Evolutionary conservation across 1,140 invertebrate species (phyloP), one percentile per base, ranked within the genome.

Genomic region (Callitettix versicolor): DNA sequence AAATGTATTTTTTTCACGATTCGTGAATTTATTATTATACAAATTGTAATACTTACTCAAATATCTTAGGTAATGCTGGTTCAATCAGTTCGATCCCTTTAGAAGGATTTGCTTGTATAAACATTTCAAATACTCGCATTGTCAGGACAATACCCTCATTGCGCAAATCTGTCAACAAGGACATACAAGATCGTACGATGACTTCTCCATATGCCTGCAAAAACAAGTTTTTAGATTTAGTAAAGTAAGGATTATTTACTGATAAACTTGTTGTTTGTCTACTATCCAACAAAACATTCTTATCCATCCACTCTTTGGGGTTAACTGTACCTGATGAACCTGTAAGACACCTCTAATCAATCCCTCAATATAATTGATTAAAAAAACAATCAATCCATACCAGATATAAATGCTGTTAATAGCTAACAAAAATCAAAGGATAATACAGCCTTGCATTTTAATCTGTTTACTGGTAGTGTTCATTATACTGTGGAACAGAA

Each of bases 111-210:
- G 80, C 79, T 62, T 77, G 76, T 3, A 91, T 65, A 63, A 82
- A 84, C 12, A 78, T 77, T 64, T 88, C 85, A 1, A 87, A 77
- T 59, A 91, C 76, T 64, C 80, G 76, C 60, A 92, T 70, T 21
- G 86, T 76, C 57, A 83, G 74, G 1, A 85, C 73, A 43, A 88
- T 73, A n/a, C 86, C 89, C 64, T 93, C 88, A 1, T 78, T 74
- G 53, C 81, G 75, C 67, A 94, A 77, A 70, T 95, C 91, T 41
- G 77, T 77, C 44, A 94, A 69, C 64, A 92, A 69, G 34, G 78
- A 78, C 57, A 78, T 76, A 52, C 90, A 76, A 12, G 79, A 74
- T 2, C 75, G 70, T 33, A 91, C 77, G 60, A 92, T 76, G 48
- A 76, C 71, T 7, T 70, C 71, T 0, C 86, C 87, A 59, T 82